These are phyloP conservation scores for Podarcis cretensis DNA, from an alignment of 2,113 vertebrate genomes.

Conservation along the genomic window DNA sequence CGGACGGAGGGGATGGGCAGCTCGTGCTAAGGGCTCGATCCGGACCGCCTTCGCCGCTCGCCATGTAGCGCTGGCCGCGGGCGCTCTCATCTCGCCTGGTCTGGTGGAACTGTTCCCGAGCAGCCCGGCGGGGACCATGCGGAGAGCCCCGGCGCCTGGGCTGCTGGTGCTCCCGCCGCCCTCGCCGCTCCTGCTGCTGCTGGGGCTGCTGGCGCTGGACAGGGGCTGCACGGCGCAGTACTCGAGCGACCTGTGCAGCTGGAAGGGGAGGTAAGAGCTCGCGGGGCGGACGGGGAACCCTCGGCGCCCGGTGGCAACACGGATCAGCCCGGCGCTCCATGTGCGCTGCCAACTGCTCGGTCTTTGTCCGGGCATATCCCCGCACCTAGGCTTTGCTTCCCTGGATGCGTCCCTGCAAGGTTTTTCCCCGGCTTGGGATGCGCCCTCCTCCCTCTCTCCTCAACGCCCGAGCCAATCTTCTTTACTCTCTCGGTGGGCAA, in stretches of 20 bases:
- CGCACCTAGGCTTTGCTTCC: background rate
- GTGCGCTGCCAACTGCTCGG: background rate
- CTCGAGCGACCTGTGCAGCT: conserved; percentile 96
- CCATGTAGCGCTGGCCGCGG: conserved; percentile 28
- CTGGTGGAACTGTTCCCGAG: background rate
- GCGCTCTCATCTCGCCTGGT: background rate
- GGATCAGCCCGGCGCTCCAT: background rate
- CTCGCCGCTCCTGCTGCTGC: conserved; percentile 73
- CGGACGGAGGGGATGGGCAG: background rate
- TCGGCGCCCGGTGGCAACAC: background rate
- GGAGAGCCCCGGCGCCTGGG: conserved; percentile 60
- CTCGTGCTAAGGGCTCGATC: background rate
- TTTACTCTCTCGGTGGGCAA: too few species aligned
- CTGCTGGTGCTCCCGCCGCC: conserved; percentile 70
- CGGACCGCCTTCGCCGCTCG: background rate
- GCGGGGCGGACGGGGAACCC: background rate
- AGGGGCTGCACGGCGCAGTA: conserved; percentile 84
- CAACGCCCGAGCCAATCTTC: background rate
- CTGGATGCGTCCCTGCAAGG: background rate
- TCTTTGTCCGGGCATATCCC: conserved; percentile 40
- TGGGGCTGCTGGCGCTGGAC: conserved; percentile 78
- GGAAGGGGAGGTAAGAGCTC: conserved; percentile 92
- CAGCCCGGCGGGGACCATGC: conserved; percentile 64
- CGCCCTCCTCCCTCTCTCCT: background rate
- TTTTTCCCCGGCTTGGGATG: background rate